Base-by-base conservation (phyloP, 1,140 invertebrate genomes). In the Belonocnema kinseyi region DNA sequence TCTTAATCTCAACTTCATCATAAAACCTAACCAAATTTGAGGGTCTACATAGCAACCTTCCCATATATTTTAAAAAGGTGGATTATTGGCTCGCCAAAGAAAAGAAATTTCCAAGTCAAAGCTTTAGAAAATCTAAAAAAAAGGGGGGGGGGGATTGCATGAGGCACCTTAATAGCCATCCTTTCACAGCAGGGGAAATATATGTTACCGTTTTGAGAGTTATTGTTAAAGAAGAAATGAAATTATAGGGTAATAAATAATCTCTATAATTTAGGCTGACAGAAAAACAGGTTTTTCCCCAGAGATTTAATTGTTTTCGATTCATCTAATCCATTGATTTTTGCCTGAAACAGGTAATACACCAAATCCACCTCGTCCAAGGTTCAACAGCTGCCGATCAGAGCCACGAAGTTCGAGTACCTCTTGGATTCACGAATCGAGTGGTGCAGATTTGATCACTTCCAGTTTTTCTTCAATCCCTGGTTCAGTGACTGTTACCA, bases 351-450 rank as follows among this genome's bases (percentile, higher is more conserved):
- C 77, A 91, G 90, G 89, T 61, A 90, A 91, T 77, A 92, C 91
- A 13, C 90, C 92, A 33, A 91, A 90, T 76, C 90, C 91, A 16
- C 85, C 89, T 11, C 83, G 92, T 72, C 91, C 92, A 11, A 86
- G 92, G 17, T 93, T 92, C 87, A 92, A 92, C 82, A 92, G 92
- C 77, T 92, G 92, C 77, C 89, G 90, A 75, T 91, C 92, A 2
- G 92, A 93, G 77, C 85, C 89, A 0, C 84, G 88, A 17, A 85
- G 82, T 73, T 73, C 82, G 26, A 85, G 84, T 74, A 80, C 82
- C 46, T 82, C 78, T 17, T 90, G 89, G 88, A 85, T 89, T 16
- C 79, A 85, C 8, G 88, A 90, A 70, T 61, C 81, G 17, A 82
- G 74, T 40, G 80, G 80, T 72, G 77, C 83, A 14, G 86, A 88